Evolutionary conservation across 2,888 invertebrate species (phyloP), one percentile per base, ranked within the genome.

Genomic region (Cyclophora punctaria): DNA sequence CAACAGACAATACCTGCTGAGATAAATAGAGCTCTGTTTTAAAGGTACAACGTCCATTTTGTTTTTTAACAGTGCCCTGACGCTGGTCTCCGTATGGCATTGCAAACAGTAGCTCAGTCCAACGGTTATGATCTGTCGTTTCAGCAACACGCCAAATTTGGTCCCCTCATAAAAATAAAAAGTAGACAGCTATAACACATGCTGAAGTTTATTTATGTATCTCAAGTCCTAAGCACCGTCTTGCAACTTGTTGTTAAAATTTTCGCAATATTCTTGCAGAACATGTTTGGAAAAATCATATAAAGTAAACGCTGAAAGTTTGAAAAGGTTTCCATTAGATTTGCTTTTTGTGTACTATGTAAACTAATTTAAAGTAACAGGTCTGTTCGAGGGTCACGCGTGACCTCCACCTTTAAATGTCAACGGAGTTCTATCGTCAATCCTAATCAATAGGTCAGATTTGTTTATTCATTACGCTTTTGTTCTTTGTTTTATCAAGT

Each of bases 81-180:
- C 67, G 70, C 68, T 67, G 73, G 73, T 76, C 75, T 74, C 75
- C 73, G 71, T 69, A 78, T 73, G 72, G 78, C 73, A 76, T 78
- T 75, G 78, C 82, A 78, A 83, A 80, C 79, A 80, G 80, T 85
- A 78, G 77, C 75, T 80, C 76, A 78, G 79, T 78, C 82, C 83
- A 75, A 83, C 75, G 78, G 83, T 83, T 84, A 84, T 84, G 82
- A 80, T 80, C 77, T 71, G 74, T 75, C 77, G 77, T 85, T 84
- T 78, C 76, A 81, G 73, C 78, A 77, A 78, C 81, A 81, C 79
- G 76, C 82, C 75, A 81, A 83, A 84, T 83, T 84, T 83, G 78
- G 78, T 78, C 70, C 76, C 71, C 73, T 69, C 79, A 78, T 83
- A 85, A 85, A 83, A 84, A 78, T 83, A 83, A 82, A 80, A 81